phyloP scores from a whole-genome alignment of 2,888 invertebrate genomes.

The Blomia tropicalis region DNA sequence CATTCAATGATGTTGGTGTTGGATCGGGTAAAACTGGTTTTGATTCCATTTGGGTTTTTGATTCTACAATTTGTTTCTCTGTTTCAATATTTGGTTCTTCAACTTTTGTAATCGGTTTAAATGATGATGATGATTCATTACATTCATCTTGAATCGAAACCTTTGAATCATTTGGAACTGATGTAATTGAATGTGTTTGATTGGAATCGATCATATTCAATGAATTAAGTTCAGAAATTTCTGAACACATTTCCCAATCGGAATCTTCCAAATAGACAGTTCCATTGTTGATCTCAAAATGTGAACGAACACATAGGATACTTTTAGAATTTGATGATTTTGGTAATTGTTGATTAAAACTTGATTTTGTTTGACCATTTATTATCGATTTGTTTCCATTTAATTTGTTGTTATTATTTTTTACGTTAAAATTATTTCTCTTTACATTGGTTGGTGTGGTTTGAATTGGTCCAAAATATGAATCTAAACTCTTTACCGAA shows the following conservation, averaged over 20 bases:
- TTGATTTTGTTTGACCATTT: not conserved
- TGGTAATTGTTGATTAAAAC: not conserved
- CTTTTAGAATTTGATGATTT: not conserved
- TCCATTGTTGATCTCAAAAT: constrained; percentile 23
- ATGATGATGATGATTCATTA: no score
- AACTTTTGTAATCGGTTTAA: no score
- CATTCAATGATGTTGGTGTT: no score
- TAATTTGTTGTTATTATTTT: no score
- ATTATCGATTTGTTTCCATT: no score
- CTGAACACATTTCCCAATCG: constrained; percentile 28
- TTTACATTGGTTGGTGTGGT: not conserved
- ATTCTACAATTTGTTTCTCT: no score
- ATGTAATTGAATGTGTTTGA: not conserved
- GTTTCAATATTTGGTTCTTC: no score
- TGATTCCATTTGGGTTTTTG: not conserved
- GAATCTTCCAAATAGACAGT: constrained; percentile 26
- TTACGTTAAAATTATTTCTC: not conserved
- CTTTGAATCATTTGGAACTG: not conserved
- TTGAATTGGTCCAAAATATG: constrained; percentile 6
- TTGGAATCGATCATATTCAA: not conserved
- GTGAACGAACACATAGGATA: constrained; percentile 19
- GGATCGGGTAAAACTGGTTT: no score
- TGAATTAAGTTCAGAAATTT: constrained; percentile 1
- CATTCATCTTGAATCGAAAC: no score
- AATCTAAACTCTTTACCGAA: constrained; percentile 8